Base-by-base conservation (phyloP, 2,113 vertebrate species). In the Hydrolagus affinis region DNA sequence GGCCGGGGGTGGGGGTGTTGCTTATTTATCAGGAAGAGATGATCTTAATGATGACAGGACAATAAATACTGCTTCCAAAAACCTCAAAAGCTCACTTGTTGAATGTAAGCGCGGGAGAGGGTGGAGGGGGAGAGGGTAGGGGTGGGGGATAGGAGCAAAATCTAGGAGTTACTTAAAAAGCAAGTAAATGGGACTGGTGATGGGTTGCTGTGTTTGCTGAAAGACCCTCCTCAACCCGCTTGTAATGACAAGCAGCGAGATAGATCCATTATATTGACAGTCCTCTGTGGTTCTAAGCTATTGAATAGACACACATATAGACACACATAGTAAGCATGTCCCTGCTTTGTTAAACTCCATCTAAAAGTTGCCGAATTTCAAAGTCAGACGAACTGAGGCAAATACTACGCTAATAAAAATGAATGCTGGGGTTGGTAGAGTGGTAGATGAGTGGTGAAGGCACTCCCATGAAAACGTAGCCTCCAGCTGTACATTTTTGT, bases 211-310 rank as follows among this genome's bases (percentile, higher is more conserved):
- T 88, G 88, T 86, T 86, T 70, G 91, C 89, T 92, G 90, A 93
- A 90, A 94, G 91, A 91, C 89, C 89, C 90, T 73, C 89, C 90
- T 91, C 90, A 93, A 88, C 88, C 88, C 0, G 0, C 56, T 15
- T 21, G 17, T 56, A 30, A 4, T 75, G 14, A 75, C 30, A 30
- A 75, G 32, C 30, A 19, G n/a, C 32, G 56, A 75, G 32, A 75
- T 75, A n/a, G 73, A 7, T 21, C 56, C 32, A 75, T 75, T 56
- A 56, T 19, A 19, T 75, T 75, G 73, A 75, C 17, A 75, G 25
- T 32, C 19, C 73, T 15, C 11, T 75, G 9, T n/a, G n/a, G n/a
- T 75, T 57, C 32, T 75, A 75, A 75, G 56, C 21, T 57, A 21
- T 75, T 57, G 56, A 56, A 19, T 75, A 75, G 73, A 44, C 73